Percentiles rank a stretch among this genome's conserved stretches.
phyloP scores from a whole-genome alignment of 2,113 vertebrate species.

The Merops nubicus region DNA sequence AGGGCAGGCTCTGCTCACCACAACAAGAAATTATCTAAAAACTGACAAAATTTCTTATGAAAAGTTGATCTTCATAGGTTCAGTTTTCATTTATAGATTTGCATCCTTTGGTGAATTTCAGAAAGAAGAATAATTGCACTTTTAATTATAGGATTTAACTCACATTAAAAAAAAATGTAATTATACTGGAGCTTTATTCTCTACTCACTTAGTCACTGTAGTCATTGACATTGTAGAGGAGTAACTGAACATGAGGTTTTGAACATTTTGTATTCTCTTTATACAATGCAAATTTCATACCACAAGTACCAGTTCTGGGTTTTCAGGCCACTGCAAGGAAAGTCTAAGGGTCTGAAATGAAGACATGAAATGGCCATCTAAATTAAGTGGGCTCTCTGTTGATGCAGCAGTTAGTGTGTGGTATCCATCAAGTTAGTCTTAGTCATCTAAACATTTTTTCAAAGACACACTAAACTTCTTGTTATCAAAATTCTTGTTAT shows the following conservation, averaged over 20 bases:
- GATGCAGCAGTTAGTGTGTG: background rate
- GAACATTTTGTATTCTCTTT: background rate
- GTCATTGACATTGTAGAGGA: background rate
- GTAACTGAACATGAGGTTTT: background rate
- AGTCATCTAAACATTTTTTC: background rate
- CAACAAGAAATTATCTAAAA: background rate
- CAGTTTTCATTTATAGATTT: background rate
- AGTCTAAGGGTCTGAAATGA: background rate
- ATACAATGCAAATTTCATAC: background rate
- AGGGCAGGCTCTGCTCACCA: too few relatives aligned
- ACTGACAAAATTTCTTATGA: background rate
- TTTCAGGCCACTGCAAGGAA: background rate
- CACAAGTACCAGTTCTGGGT: background rate
- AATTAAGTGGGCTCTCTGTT: background rate
- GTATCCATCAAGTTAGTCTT: background rate
- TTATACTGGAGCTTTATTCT: background rate
- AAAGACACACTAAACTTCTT: background rate
- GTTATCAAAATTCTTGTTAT: background rate
- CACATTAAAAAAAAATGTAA: background rate
- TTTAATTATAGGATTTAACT: background rate
- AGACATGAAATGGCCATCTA: background rate
- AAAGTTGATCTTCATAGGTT: background rate
- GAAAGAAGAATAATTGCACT: background rate
- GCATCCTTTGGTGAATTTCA: background rate
- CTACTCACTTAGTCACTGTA: background rate